phyloP scores from a whole-genome alignment of 2,797 vertebrate species.

The Cygnus olor region DNA sequence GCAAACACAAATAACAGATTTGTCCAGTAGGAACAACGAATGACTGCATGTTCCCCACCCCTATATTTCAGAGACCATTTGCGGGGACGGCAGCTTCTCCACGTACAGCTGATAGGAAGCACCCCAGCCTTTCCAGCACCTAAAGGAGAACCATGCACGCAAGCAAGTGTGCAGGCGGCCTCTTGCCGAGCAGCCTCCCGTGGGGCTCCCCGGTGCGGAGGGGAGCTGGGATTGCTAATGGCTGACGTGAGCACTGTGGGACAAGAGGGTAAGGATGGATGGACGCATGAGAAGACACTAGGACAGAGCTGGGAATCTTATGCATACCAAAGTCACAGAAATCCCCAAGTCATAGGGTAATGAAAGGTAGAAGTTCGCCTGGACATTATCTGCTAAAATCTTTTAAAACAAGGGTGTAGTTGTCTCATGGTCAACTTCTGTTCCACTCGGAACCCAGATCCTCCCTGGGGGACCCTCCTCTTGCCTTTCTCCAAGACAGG shows the following conservation, averaged over 20 bases:
- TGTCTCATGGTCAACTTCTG: neutral
- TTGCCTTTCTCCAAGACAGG: neutral
- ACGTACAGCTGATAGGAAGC: neutral
- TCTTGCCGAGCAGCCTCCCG: fast-evolving
- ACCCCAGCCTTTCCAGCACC: neutral
- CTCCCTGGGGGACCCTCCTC: neutral
- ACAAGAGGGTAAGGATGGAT: neutral
- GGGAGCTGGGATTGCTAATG: neutral
- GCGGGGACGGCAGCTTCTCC: neutral
- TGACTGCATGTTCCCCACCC: neutral
- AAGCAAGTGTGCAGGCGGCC: neutral
- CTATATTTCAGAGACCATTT: neutral
- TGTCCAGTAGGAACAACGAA: neutral
- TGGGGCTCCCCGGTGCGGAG: neutral
- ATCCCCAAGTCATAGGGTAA: neutral
- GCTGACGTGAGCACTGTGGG: neutral
- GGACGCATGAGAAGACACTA: fast-evolving
- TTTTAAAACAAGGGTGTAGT: neutral
- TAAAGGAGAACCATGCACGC: neutral
- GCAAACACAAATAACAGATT: neutral
- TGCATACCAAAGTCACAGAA: neutral
- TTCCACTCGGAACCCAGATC: neutral
- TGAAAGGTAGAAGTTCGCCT: neutral
- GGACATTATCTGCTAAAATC: neutral
- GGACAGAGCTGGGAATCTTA: neutral